A percentile compares a stretch with the other conserved stretches of the same genome.
These are phyloP conservation scores for Apotomis capreana DNA, from an alignment of 2,888 invertebrate species.

Conservation along the genomic window DNA sequence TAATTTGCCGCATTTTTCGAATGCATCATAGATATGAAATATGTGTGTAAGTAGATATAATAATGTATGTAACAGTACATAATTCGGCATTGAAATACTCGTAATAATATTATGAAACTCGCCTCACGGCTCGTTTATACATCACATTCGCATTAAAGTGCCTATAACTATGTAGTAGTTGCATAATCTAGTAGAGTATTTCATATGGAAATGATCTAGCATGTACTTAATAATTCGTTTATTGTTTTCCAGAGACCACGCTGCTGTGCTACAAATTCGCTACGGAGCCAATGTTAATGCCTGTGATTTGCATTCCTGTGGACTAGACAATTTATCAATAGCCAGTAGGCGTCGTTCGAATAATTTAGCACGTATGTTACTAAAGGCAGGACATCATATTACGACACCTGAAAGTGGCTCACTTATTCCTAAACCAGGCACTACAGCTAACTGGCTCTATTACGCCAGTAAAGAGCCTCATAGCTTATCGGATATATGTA, in stretches of 20 bases:
- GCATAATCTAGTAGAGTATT: neutral
- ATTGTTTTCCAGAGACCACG: constrained; percentile 70
- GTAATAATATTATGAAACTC: no score
- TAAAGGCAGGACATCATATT: constrained; percentile 71
- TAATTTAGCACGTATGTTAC: constrained; percentile 65
- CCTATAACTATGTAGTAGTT: no score
- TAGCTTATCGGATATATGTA: constrained; percentile 81
- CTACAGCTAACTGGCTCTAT: constrained; percentile 70
- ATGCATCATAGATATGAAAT: no score
- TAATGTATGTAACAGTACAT: no score
- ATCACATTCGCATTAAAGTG: no score
- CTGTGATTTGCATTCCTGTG: constrained; percentile 80
- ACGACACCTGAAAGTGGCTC: constrained; percentile 46
- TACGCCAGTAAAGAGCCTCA: constrained; percentile 76
- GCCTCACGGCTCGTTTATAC: no score
- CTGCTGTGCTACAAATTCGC: constrained; percentile 82
- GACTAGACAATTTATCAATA: constrained; percentile 82
- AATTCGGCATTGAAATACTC: no score
- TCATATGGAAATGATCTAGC: constrained; percentile 9
- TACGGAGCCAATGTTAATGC: constrained; percentile 86
- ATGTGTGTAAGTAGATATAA: no score
- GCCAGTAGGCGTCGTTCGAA: constrained; percentile 70
- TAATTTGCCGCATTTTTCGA: no score
- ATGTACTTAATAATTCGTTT: constrained; percentile 8
- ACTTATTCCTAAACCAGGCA: constrained; percentile 53